Percentiles rank a stretch among this genome's conserved stretches.
These are phyloP conservation scores for Ophthalmolycus amberensis DNA, from an alignment of 2,113 vertebrate genomes.

Conservation along the genomic window DNA sequence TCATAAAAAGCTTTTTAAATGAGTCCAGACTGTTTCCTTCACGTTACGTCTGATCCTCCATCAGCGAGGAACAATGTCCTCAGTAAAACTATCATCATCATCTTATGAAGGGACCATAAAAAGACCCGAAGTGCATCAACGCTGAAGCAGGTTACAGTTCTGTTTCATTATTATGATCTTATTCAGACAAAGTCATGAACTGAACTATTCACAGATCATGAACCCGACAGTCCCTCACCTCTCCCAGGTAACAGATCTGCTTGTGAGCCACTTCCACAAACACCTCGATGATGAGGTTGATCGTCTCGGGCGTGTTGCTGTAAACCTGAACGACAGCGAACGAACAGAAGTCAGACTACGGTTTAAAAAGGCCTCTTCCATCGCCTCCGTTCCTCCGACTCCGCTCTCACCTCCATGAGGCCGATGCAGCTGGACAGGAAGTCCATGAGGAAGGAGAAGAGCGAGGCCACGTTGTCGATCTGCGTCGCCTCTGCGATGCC, in stretches of 20 bases:
- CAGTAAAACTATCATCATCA: too few relatives aligned
- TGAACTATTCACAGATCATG: too few relatives aligned
- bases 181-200: too few relatives aligned
- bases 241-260: slow-evolving; percentile 99
- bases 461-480: slow-evolving; percentile 96
- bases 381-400: too few relatives aligned
- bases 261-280: slow-evolving; percentile 99
- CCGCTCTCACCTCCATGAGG: slow-evolving; percentile 89
- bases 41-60: too few relatives aligned
- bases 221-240: slow-evolving; percentile 83
- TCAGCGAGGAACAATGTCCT: too few relatives aligned
- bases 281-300: slow-evolving; percentile 99
- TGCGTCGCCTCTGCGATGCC: slow-evolving; percentile 98
- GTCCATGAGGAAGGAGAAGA: slow-evolving; percentile 99
- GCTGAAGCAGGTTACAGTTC: too few relatives aligned
- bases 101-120: too few relatives aligned
- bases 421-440: slow-evolving; percentile 98
- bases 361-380: background rate
- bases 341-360: background rate
- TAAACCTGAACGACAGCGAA: slow-evolving; percentile 83
- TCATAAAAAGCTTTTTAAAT: too few relatives aligned
- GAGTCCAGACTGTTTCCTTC: too few relatives aligned
- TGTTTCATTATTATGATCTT: too few relatives aligned
- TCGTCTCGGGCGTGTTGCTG: slow-evolving; percentile 97
- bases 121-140: too few relatives aligned